These are phyloP conservation scores for Glaucopsyche alexis DNA, from an alignment of 2,888 invertebrate species.

Conservation along the genomic window DNA sequence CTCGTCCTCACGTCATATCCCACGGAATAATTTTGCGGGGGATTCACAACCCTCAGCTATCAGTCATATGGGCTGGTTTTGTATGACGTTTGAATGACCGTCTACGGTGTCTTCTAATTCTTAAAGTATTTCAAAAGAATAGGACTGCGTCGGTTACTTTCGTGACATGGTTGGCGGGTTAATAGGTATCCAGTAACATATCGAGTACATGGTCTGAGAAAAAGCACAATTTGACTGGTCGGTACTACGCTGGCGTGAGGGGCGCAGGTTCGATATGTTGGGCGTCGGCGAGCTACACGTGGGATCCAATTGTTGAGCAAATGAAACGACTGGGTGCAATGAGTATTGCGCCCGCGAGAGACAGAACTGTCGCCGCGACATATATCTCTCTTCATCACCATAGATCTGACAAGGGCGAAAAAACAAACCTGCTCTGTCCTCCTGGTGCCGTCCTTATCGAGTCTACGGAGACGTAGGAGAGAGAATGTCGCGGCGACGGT, in stretches of 20 bases:
- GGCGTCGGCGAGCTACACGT: constrained; percentile 22
- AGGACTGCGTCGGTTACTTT: constrained; percentile 1
- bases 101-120: background rate
- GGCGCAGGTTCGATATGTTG: constrained; percentile 17
- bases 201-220: constrained; percentile 27
- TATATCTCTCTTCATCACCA: background rate
- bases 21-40: too few relatives aligned
- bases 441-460: background rate
- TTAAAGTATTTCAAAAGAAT: background rate
- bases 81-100: background rate
- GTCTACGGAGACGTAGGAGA: background rate
- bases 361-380: background rate
- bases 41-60: too few relatives aligned
- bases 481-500: background rate
- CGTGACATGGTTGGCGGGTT: constrained; percentile 8
- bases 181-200: background rate
- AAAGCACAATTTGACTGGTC: constrained; percentile 30
- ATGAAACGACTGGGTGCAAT: constrained; percentile 61
- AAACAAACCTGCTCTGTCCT: background rate
- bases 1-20: too few relatives aligned
- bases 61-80: background rate
- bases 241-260: constrained; percentile 24
- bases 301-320: constrained; percentile 49
- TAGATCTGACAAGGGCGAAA: background rate
- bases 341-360: constrained; percentile 36